Base-by-base conservation (phyloP, 2,797 vertebrate species). In the Neoniphon sammara region DNA sequence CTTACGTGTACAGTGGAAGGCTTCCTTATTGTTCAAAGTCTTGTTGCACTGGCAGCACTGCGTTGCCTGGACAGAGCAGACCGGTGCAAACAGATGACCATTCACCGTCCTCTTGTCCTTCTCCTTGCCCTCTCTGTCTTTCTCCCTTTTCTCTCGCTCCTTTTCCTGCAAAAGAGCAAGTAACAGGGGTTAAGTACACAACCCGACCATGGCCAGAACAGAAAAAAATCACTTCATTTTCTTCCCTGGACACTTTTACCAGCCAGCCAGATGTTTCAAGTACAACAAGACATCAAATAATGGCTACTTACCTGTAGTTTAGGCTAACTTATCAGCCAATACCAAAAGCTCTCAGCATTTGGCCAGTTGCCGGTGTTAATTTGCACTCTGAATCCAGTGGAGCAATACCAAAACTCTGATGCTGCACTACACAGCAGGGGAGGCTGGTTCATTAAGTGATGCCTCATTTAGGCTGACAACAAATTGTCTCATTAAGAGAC, bases 1-100 rank as follows among this genome's bases (percentile, higher is more conserved):
- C 97, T 96, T 91, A 99, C 98, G 92, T 85, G 95, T 87, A 91
- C 98, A 99, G 25, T 93, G 89, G 82, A 95, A 95, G 15, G 93
- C 92, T 15, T 98, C 97, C 82, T 96, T 98, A 85, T 86, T 91
- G 90, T 80, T 92, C 77, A 99, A 95, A 53, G 91, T 73, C 88
- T 96, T 99, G 88, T 90, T 91, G 83, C 98, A 97, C 80, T 97
- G 95, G 89, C 91, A 94, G 82, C 98, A 99, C 70, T 83, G 93
- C 78, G 93, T 46, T 0, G 93, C 80, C 23, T 94, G 95, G 71
- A 93, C 91, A 0, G 92, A 78, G 0, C 90, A 73, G 7, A 93
- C 87, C 0, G 94, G 34, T 64, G 92, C 92, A 88, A 98, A 99
- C 2, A 92, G 49, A 60, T 99, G 98, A 1, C 97, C 97, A 0